Percentiles rank a stretch among this genome's conserved stretches.
These are phyloP conservation scores for Neolamprologus multifasciatus DNA, from an alignment of 2,797 vertebrate species.

Conservation along the genomic window DNA sequence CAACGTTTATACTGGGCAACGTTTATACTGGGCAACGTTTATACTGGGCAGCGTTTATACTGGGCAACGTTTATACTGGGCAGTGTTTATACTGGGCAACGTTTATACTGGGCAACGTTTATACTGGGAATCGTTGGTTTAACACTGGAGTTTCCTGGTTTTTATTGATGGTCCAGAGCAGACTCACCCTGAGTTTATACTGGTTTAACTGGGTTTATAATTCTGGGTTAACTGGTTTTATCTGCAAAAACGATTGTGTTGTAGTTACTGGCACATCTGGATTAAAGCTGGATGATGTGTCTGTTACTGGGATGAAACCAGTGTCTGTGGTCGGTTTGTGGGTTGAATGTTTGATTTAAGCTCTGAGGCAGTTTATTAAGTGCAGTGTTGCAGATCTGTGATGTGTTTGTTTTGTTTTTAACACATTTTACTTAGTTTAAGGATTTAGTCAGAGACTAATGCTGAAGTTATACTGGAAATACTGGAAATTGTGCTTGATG, in stretches of 20 bases:
- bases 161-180: background rate
- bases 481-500: background rate
- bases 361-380: background rate
- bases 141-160: background rate
- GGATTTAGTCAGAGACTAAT: background rate
- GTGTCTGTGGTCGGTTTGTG: background rate
- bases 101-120: accelerated
- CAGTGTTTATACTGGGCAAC: accelerated
- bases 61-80: accelerated
- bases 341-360: background rate
- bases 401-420: background rate
- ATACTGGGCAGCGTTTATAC: accelerated
- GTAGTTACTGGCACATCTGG: background rate
- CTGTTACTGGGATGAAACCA: background rate
- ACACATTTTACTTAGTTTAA: background rate
- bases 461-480: background rate
- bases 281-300: background rate
- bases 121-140: background rate
- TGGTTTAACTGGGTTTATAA: background rate
- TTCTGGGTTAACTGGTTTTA: background rate
- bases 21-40: background rate
- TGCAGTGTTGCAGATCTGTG: accelerated
- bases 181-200: background rate
- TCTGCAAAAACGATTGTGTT: accelerated
- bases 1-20: accelerated